Evolutionary conservation across 1,140 invertebrate genomes (phyloP), one percentile per base, ranked within the genome.

Genomic region (Mactra quadrangularis): DNA sequence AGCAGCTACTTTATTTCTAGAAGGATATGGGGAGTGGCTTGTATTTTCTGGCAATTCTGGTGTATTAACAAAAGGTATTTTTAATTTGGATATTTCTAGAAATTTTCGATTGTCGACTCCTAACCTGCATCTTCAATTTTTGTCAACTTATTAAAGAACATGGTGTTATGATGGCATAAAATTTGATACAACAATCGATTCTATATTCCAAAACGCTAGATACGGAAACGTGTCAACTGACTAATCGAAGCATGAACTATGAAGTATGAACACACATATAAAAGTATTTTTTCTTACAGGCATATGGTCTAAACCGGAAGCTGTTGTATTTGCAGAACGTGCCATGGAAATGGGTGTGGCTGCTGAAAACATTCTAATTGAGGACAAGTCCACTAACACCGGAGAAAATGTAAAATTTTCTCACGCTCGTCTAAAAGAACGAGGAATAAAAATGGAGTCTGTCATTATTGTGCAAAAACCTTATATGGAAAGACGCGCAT

Each of bases 321-420:
- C 90, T 0, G 85, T 87, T 41, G 83, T 91, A n/a, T 91, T 90
- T 68, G 47, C 76, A 15, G 86, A 87, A 22, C 68, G 86, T 7
- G 87, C 89, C 9, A 15, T 87, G n/a, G 50, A 74, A 0, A 59
- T 77, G 27, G 86, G 87, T 9, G 89, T 90, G 4, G 86, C 88
- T 22, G 29, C 45, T 25, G 41, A 81, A 3, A 84, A 79, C 15
- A 89, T 88, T 29, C 38, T 90, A 7, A 35, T 87, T 27, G 90
- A 91, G 70, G 57, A 50, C 13, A 27, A 85, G 70, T 89, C 89
- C 9, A 87, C 78, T 25, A 91, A 91, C 70, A 89, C 90, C 0
- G 90, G 90, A 15, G 89, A 91, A 85, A 91, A 91, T 75, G 85
- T 91, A 4, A 66, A 72, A 22, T 90, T 87, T 66, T 83, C 87